phyloP scores from a whole-genome alignment of 2,113 vertebrate genomes.

The Siphamia tubifer region DNA sequence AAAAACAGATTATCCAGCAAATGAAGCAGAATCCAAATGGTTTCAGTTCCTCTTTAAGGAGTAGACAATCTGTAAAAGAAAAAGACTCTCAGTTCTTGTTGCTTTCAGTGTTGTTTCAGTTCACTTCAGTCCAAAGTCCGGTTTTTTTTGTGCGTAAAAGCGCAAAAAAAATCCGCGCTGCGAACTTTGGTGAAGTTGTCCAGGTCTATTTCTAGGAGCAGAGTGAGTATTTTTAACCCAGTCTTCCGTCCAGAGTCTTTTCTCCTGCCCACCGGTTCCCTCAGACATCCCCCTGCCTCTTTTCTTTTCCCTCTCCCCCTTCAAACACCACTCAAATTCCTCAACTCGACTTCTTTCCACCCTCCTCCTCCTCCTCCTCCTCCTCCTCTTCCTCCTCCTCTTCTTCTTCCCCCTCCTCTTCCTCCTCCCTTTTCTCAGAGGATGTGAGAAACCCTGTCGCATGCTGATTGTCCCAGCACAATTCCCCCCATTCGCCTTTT shows the following conservation, averaged over 20 bases:
- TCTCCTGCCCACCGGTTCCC: slow-evolving; percentile 45
- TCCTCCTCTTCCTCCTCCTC: slow-evolving; percentile 8
- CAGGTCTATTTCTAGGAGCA: slow-evolving; percentile 30
- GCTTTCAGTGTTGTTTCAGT: slow-evolving; percentile 19
- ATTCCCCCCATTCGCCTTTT: slow-evolving; percentile 54
- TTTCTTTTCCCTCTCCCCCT: slow-evolving; percentile 43
- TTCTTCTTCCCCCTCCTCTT: slow-evolving; percentile 23
- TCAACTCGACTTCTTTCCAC: slow-evolving; percentile 72
- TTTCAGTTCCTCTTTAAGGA: slow-evolving; percentile 38
- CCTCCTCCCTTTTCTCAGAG: slow-evolving; percentile 57
- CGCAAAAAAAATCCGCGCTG: not conserved
- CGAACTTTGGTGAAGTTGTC: not conserved
- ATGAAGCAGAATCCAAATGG: not conserved
- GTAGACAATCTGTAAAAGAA: not conserved
- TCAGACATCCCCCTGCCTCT: slow-evolving; percentile 38
- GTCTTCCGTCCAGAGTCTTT: slow-evolving; percentile 16
- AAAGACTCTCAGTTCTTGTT: not conserved
- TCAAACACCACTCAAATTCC: slow-evolving; percentile 78
- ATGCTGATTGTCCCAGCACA: slow-evolving; percentile 61
- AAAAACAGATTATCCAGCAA: slow-evolving; percentile 12
- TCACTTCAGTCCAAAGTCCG: not conserved
- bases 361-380: slow-evolving; percentile 43
- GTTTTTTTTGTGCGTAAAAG: not conserved
- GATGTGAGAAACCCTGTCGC: slow-evolving; percentile 59
- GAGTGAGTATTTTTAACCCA: slow-evolving; percentile 33